Evolutionary conservation across 2,888 invertebrate genomes (phyloP), one percentile per base, ranked within the genome.

Genomic region (Pycnomerus fuliginosus): DNA sequence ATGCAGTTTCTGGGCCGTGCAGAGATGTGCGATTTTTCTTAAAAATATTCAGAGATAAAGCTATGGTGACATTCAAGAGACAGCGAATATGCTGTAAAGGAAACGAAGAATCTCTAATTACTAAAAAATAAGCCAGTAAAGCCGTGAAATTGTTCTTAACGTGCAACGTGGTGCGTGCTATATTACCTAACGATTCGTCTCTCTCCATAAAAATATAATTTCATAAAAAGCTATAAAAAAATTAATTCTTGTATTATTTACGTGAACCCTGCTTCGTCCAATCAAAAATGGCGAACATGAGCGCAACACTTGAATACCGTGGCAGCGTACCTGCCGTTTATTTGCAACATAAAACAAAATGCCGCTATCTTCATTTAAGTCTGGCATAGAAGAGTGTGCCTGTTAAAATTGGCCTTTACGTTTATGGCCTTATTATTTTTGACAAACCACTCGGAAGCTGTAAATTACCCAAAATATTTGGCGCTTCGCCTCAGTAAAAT

Each of bases 311-410:
- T 41, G 23, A 36, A 23, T 22, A 24, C 5, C 34, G 20, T 23
- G 16, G 14, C 33, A 31, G 31, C 29, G 20, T 31, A 35, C 24
- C 40, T 24, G 32, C 29, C 36, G 43, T 50, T 44, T 44, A 50
- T 55, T 40, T 29, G 27, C 38, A 38, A 36, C 50, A 50, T 55
- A 55, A 55, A 49, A 52, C 50, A 51, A 55, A 55, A 55, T 49
- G 48, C 50, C 29, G 35, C 48, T 50, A 51, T 52, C 52, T 52
- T 55, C 52, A 50, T 55, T 52, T 52, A 50, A 50, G 47, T 45
- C 43, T 44, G 27, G 16, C 43, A 38, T 25, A 29, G 46, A 39
- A 46, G 31, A 30, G 33, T 23, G 38, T 43, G 39, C 42, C 37
- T 46, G 36, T 29, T 46, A 35, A 39, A 52, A 44, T 46, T 44